Evolutionary conservation across 2,888 invertebrate genomes (phyloP).

Genomic region (Psylliodes chrysocephalus): DNA sequence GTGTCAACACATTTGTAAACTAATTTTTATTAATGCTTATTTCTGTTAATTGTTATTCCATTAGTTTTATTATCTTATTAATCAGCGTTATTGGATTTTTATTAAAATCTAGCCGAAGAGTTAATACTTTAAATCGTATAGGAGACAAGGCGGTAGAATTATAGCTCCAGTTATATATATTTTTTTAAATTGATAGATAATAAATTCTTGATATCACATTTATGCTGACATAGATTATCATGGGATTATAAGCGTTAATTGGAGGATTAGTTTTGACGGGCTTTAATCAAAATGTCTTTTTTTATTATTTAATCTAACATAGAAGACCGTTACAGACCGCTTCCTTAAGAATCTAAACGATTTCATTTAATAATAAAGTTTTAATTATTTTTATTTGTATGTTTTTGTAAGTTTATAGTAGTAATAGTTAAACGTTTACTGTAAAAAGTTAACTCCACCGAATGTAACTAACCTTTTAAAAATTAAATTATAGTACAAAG

Average conservation of each 20-base stretch:
- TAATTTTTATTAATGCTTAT: not conserved
- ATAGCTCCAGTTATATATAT: not conserved
- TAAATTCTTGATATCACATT: conserved; percentile 6
- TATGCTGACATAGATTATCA: not conserved
- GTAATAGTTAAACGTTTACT: no score
- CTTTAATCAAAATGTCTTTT: not conserved
- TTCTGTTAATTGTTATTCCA: not conserved
- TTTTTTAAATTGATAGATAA: not conserved
- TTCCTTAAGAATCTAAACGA: no score
- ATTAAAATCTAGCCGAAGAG: not conserved
- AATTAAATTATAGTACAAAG: no score
- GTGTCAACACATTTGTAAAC: conserved; percentile 1
- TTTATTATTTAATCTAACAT: not conserved
- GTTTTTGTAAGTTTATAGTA: no score
- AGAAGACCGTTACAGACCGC: not conserved
- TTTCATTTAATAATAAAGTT: no score
- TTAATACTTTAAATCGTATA: not conserved
- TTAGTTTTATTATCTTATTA: conserved; percentile 1
- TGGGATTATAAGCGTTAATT: conserved; percentile 2
- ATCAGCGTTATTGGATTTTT: not conserved
- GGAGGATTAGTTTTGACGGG: not conserved
- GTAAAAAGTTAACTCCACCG: no score
- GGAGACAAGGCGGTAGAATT: not conserved
- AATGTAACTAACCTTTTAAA: no score
- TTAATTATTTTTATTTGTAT: no score